phyloP scores from a whole-genome alignment of 2,113 vertebrate species.

The Chaetodon auriga region DNA sequence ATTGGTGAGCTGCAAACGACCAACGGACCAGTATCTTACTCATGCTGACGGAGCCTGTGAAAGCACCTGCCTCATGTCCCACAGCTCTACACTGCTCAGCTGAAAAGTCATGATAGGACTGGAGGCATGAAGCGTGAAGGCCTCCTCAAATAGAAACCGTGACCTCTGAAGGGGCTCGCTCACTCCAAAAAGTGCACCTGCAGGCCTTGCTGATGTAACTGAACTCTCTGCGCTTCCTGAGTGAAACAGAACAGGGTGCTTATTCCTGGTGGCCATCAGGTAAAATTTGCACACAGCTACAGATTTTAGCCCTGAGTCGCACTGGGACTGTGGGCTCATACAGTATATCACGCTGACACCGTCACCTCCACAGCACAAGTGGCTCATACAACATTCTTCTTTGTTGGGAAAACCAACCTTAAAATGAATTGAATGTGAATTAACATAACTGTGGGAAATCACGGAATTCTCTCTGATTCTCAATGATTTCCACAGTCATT shows the following conservation, averaged over 20 bases:
- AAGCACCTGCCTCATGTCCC: slow-evolving; percentile 34
- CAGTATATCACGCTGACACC: background rate
- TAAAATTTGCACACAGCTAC: background rate
- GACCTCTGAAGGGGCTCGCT: slow-evolving; percentile 20
- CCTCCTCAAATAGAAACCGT: slow-evolving; percentile 41
- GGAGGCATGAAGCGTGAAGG: slow-evolving; percentile 34
- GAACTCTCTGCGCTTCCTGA: slow-evolving; percentile 24
- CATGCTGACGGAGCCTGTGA: slow-evolving; percentile 3
- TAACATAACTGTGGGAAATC: background rate
- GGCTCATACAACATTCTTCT: background rate
- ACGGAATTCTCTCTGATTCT: background rate
- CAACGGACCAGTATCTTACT: background rate
- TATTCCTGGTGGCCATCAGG: background rate
- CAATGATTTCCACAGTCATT: background rate
- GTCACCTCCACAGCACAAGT: background rate
- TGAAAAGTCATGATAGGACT: slow-evolving; percentile 24
- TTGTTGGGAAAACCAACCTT: background rate
- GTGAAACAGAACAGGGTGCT: slow-evolving; percentile 40
- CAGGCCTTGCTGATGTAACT: slow-evolving; percentile 25
- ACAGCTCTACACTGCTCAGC: slow-evolving; percentile 21
- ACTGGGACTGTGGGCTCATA: background rate
- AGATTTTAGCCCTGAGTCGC: background rate
- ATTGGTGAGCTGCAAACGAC: slow-evolving; percentile 14
- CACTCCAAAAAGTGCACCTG: slow-evolving; percentile 41
- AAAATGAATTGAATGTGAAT: background rate